Conservation (phyloP, 2,888 invertebrate genomes). For the Deilephila porcellus region DNA sequence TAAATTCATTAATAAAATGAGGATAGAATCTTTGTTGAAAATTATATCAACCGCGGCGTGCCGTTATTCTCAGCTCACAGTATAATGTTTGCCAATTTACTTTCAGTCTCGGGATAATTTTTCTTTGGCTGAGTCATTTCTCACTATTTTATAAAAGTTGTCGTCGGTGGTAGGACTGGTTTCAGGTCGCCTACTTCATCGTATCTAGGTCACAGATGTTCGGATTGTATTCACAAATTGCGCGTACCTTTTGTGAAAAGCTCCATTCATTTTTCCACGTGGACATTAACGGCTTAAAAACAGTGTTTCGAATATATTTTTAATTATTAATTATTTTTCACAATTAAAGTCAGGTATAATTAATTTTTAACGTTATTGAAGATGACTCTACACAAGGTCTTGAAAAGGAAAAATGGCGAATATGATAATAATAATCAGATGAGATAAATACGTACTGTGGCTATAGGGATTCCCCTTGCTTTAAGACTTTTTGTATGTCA, state of each 20-base stretch:
- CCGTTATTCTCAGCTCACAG: neutral
- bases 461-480: too few relatives aligned
- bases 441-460: too few relatives aligned
- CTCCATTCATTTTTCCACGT: conserved; percentile 11
- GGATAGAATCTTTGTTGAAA: neutral
- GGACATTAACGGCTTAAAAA: neutral
- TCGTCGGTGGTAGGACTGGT: neutral
- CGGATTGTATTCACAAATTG: conserved; percentile 16
- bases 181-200: conserved; percentile 4
- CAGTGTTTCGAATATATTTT: neutral
- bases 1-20: neutral
- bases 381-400: too few relatives aligned
- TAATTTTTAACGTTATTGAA: too few relatives aligned
- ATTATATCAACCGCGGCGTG: neutral
- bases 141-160: conserved; percentile 1
- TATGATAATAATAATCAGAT: too few relatives aligned
- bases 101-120: neutral
- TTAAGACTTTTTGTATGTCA: too few relatives aligned
- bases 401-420: too few relatives aligned
- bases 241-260: conserved; percentile 14
- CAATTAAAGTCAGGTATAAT: too few relatives aligned
- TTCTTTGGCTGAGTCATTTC: neutral
- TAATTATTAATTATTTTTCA: too few relatives aligned
- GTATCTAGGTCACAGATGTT: conserved; percentile 23
- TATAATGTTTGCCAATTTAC: neutral